phyloP scores from a whole-genome alignment of 2,797 vertebrate species.

The Tragopan temminckii region DNA sequence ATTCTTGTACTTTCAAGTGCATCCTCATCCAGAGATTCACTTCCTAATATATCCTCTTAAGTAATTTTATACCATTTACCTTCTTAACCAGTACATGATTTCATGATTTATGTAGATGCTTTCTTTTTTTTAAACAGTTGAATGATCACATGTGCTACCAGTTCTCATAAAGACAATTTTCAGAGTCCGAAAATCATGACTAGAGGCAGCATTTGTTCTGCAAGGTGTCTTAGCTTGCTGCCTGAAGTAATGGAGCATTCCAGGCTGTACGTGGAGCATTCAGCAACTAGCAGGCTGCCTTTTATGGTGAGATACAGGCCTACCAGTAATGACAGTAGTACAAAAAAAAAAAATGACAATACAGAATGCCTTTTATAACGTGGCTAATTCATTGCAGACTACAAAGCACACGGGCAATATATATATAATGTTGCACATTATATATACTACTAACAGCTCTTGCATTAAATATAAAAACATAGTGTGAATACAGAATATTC shows the following conservation, averaged over 20 bases:
- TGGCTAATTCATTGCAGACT: neutral
- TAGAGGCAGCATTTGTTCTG: conserved; percentile 13
- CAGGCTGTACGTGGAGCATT: conserved; percentile 3
- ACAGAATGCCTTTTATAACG: neutral
- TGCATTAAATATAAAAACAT: neutral
- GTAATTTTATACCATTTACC: neutral
- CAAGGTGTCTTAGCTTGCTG: conserved; percentile 49
- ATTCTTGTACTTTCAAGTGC: neutral
- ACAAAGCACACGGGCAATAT: neutral
- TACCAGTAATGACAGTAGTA: conserved; percentile 29
- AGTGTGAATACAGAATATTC: neutral
- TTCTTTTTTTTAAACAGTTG: neutral
- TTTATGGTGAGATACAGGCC: conserved; percentile 39
- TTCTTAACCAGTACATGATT: neutral
- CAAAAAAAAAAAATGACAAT: conserved; percentile 3
- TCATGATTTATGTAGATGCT: neutral
- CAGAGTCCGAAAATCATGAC: neutral
- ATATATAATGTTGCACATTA: neutral
- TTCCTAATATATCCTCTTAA: neutral
- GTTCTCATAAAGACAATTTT: neutral
- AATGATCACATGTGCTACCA: neutral
- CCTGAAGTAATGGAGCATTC: conserved; percentile 54
- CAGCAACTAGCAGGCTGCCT: conserved; percentile 1
- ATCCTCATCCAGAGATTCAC: neutral
- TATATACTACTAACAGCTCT: neutral